A percentile compares a stretch with the other conserved stretches of the same genome.
These are phyloP conservation scores for Pipa parva DNA, from an alignment of 2,113 vertebrate genomes.

Conservation along the genomic window DNA sequence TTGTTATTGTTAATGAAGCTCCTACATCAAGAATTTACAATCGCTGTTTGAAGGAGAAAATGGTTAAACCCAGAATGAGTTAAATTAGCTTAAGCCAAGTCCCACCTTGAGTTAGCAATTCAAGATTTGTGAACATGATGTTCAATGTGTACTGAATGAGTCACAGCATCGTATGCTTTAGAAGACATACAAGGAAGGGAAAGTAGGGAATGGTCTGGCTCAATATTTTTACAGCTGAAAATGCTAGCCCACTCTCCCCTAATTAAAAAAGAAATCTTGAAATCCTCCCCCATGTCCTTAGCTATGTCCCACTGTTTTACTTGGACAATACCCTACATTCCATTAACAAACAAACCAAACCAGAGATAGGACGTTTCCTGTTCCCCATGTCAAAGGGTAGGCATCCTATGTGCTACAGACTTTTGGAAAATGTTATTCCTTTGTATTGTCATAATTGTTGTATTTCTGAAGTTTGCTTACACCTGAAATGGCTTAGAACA, in stretches of 20 bases:
- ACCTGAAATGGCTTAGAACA: neutral
- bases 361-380: constrained; percentile 33
- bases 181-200: neutral
- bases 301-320: constrained; percentile 27
- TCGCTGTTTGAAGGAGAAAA: too few relatives aligned
- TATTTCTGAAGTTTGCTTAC: constrained; percentile 17
- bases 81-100: too few relatives aligned
- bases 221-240: constrained; percentile 27
- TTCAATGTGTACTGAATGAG: neutral
- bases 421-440: neutral
- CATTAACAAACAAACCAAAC: constrained; percentile 13
- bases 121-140: too few relatives aligned
- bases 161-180: neutral
- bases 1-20: too few relatives aligned
- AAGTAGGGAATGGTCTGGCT: neutral
- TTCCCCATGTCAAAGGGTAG: constrained; percentile 24
- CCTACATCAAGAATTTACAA: too few relatives aligned
- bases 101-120: too few relatives aligned
- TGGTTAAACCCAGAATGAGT: too few relatives aligned
- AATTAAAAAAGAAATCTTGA: neutral
- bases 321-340: constrained; percentile 32
- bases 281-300: constrained; percentile 7
- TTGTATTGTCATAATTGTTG: neutral
- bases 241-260: neutral
- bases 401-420: neutral